phyloP scores from a whole-genome alignment of 2,797 vertebrate genomes.

The Gymnopithys bicolor region DNA sequence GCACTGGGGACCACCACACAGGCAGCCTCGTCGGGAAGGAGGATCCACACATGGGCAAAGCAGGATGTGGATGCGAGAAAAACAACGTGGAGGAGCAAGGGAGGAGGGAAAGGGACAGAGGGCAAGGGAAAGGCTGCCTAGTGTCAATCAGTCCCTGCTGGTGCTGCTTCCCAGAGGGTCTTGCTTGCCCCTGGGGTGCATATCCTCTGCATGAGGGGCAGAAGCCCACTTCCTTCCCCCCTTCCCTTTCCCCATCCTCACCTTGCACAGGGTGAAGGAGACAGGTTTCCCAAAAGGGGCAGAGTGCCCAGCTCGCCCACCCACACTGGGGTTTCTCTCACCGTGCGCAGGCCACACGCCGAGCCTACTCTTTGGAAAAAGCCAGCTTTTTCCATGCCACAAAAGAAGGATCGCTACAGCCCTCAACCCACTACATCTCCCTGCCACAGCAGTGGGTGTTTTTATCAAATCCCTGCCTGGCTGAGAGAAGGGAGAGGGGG shows the following conservation, averaged over 20 bases:
- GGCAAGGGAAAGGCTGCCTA: not conserved
- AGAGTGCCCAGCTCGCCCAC: not conserved
- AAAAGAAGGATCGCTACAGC: not conserved
- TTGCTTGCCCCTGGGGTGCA: fast-evolving
- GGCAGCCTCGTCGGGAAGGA: not conserved
- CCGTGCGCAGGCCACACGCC: not conserved
- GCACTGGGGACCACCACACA: not conserved
- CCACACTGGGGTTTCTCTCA: not conserved
- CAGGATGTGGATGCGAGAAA: not conserved
- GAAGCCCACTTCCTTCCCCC: fast-evolving
- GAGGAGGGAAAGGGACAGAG: not conserved
- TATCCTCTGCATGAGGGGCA: not conserved
- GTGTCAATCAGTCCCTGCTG: fast-evolving
- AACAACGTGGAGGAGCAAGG: fast-evolving
- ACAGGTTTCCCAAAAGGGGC: not conserved
- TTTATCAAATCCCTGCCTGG: not conserved
- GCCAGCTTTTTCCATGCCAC: not conserved
- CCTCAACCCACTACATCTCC: not conserved
- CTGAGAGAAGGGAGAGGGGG: not conserved
- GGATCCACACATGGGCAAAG: not conserved
- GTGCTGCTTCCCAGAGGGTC: fast-evolving
- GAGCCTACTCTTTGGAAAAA: not conserved
- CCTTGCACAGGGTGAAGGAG: fast-evolving
- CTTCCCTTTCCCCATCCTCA: not conserved
- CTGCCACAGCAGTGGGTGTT: not conserved